A percentile compares a stretch with the other conserved stretches of the same genome.
phyloP scores from a whole-genome alignment of 2,113 vertebrate genomes.

The Vimba vimba region DNA sequence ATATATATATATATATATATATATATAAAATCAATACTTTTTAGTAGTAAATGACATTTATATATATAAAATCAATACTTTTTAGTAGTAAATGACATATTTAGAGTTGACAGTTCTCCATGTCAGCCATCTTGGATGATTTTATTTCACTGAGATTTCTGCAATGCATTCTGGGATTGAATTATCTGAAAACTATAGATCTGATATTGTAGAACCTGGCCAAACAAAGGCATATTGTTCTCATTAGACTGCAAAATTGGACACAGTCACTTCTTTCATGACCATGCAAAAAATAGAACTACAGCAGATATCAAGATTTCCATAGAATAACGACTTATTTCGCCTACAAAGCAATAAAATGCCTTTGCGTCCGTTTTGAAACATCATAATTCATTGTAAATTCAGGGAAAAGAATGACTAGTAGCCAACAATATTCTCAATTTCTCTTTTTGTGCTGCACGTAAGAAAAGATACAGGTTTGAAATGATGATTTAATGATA shows the following conservation, averaged over 20 bases:
- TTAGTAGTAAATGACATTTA: neutral
- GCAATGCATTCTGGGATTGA: neutral
- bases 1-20: no score
- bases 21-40: neutral
- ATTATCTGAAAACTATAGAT: neutral
- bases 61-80: no score
- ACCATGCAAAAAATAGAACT: neutral
- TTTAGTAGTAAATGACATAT: neutral
- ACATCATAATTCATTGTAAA: neutral
- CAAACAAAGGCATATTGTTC: neutral
- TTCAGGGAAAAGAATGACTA: neutral
- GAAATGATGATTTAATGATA: neutral
- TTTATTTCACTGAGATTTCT: neutral
- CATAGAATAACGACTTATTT: neutral
- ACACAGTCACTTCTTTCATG: neutral
- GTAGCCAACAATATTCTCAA: neutral
- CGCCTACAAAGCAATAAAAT: neutral
- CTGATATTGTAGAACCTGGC: neutral
- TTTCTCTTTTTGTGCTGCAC: neutral
- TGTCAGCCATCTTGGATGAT: neutral
- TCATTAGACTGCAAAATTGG: neutral
- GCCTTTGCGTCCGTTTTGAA: neutral
- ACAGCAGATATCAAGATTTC: neutral
- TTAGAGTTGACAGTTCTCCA: neutral
- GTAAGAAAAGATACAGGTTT: neutral